Base-by-base conservation (phyloP, 2,888 invertebrate genomes). In the Acleris literana region DNA sequence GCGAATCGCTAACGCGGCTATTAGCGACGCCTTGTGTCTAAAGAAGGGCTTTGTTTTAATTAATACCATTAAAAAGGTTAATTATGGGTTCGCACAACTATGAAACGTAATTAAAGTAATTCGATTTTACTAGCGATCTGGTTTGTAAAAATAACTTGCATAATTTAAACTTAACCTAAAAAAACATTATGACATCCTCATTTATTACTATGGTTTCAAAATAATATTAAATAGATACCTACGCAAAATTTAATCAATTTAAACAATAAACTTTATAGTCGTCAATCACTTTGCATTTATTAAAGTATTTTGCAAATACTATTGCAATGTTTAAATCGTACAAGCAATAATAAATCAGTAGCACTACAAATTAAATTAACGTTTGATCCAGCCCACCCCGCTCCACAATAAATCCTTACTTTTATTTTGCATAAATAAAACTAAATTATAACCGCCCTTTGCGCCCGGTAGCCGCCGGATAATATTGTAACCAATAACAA, bases 381-480 rank as follows among this genome's bases (percentile, higher is more conserved):
- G 71, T 69, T 69, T 64, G 73, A 73, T 72, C 73, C 18, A 25
- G 81, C 81, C 82, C 87, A 83, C 83, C 83, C 77, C 78, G 74
- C 78, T 46, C 78, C 76, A 69, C 80, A 78, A 89, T 92, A 92
- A 90, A 91, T 92, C 91, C 86, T 83, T 74, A 76, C 77, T 87
- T 88, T 90, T 87, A 90, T 92, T 92, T 92, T 90, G 91, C 92
- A 91, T 92, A 90, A 91, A 92, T 89, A 90, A 91, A 89, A 89
- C 86, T 82, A 87, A 91, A 90, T 92, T 88, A 92, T 87, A 87
- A 86, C 83, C 84, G 82, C 85, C 88, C 88, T 88, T 87, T 88
- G 83, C 80, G 88, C 83, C 88, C 92, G 81, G 92, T 92, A 92
- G 92, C 92, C 90, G 90, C 83, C 86, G 76, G 85, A 87, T 88